Evolutionary conservation across 2,113 vertebrate species (phyloP).

Genomic region (Climacteris rufus): DNA sequence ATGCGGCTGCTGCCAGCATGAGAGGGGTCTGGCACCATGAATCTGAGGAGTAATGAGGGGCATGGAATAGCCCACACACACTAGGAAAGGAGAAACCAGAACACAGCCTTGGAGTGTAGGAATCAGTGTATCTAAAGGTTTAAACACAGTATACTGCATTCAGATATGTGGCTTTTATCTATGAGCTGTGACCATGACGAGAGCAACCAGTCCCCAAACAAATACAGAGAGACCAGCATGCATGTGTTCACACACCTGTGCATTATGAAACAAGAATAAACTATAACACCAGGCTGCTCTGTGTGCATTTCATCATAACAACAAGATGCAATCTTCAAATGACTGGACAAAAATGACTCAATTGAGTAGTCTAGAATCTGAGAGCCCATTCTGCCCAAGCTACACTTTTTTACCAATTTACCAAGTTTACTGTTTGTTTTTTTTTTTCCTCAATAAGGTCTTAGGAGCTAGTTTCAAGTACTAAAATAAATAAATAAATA

Average conservation of each 20-base stretch:
- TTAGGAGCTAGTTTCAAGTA: background rate
- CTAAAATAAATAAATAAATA: background rate
- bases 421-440: background rate
- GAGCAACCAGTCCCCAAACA: background rate
- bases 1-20: constrained; percentile 30
- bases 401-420: background rate
- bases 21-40: constrained; percentile 30
- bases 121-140: background rate
- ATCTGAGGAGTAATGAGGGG: constrained; percentile 48
- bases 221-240: background rate
- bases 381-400: background rate
- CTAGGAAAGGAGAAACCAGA: background rate
- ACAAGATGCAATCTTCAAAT: background rate
- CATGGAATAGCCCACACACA: constrained; percentile 52
- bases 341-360: background rate
- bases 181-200: background rate
- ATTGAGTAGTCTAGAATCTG: background rate
- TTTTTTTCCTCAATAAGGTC: background rate
- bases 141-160: background rate
- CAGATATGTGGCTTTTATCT: background rate
- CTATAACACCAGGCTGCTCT: background rate
- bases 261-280: background rate
- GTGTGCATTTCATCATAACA: background rate
- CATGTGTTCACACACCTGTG: background rate
- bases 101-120: background rate